Base-by-base conservation (phyloP, 2,888 invertebrate genomes). In the Rotaria sp. region DNA sequence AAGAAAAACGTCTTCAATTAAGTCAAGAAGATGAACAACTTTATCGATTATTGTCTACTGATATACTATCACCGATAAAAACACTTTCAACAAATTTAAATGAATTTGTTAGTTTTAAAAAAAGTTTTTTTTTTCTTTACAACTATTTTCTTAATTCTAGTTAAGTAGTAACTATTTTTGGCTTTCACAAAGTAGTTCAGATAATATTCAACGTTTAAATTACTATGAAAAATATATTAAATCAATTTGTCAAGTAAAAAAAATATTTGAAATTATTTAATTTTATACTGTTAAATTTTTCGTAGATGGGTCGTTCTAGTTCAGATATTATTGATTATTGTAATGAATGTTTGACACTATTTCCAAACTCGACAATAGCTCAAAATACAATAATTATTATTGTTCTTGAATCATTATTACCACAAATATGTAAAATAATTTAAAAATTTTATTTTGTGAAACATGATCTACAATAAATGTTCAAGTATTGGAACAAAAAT, bases 161-260 rank as follows among this genome's bases (percentile, higher is more conserved):
- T 35, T 67, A 21, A 67, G 67, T 67, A 67, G 35, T 67, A 67
- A 35, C 35, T 67, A 67, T 21, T 67, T 67, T 35, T 67, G 67
- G 67, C 67, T 67, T 35, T 67, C 67, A 67, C 67, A 67, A 35
- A 35, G 67, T 35, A 67, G 67, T 38, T 13, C 67, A 35, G 67
- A 67, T 67, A 35, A 35, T 35, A 7, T 18, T 21, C 35, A 35
- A 21, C 67, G 67, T 21, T 67, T 67, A 38, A 21, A 67, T 35
- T 67, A 67, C 21, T 67, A 67, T 21, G 67, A 67, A 67, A 67
- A 67, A 67, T 67, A 67, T 67, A 67, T 67, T 67, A 35, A 35
- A 30, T 67, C 35, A 35, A 67, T 67, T 8, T 67, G 67, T 67
- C 67, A 38, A 38, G 67, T 67, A 67, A 67, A 11, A n/a, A 10